Evolutionary conservation across 2,888 invertebrate genomes (phyloP), one percentile per base, ranked within the genome.

Genomic region (Subacronicta megacephala): DNA sequence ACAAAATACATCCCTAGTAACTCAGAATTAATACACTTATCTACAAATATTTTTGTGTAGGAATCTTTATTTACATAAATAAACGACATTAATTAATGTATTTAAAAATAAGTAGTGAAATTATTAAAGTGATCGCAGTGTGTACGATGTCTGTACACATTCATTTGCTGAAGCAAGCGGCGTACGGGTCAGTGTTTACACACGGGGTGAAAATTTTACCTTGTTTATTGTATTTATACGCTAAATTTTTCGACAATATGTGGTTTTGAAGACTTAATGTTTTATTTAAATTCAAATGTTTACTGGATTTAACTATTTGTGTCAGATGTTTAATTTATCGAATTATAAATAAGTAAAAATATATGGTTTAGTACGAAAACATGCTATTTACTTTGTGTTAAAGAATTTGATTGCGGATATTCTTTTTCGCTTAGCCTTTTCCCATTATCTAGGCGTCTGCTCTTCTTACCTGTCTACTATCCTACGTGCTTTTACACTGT

Each of bases 111-210:
- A n/a, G n/a, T n/a, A n/a, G n/a, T n/a, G n/a, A n/a, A n/a, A n/a
- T n/a, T 9, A 26, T 23, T 9, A 50, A 60, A 67, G 46, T 33
- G 10, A 9, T 0, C 54, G 42, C 6, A 59, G 56, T 76, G 10
- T 76, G 76, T 61, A 72, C 76, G n/a, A 13, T 3, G 52, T 46
- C 60, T 45, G 72, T 74, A 74, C 64, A 76, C 74, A 76, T 76
- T 76, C 76, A 76, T 76, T 76, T 74, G 76, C 69, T 61, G 76
- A 75, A 76, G 76, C 76, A 76, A 74, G 72, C 76, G 74, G 62
- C 60, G 76, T 65, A 51, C 76, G 74, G 76, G 76, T 76, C 76
- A 76, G 76, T 55, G 64, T 15, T 4, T 15, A 6, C 68, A 26
- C 75, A 75, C 75, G 65, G 68, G 67, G 54, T 0, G 64, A 71